These are phyloP conservation scores for Chelon labrosus DNA, from an alignment of 2,797 vertebrate species.

Conservation along the genomic window DNA sequence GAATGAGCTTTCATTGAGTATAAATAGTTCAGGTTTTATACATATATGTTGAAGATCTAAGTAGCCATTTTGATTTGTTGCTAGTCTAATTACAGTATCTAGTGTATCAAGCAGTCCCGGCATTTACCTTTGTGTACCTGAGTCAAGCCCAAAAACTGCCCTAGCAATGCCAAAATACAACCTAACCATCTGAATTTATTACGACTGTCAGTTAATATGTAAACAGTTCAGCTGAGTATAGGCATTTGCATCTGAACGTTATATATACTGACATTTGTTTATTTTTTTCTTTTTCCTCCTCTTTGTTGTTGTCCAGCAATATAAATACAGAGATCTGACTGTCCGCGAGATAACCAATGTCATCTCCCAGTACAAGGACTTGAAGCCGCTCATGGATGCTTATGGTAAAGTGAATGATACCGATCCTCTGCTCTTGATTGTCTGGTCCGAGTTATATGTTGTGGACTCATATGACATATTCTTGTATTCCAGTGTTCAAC, in stretches of 20 bases:
- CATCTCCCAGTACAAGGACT: slow-evolving; percentile 95
- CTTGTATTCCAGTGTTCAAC: slow-evolving; percentile 92
- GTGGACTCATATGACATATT: not conserved
- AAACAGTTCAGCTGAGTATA: not conserved
- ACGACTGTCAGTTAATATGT: not conserved
- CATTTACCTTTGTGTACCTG: too few relatives aligned
- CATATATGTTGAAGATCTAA: too few relatives aligned
- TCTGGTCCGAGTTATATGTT: not conserved
- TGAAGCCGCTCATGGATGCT: slow-evolving; percentile 95
- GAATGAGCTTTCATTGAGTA: too few relatives aligned
- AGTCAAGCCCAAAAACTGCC: too few relatives aligned
- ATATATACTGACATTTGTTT: not conserved
- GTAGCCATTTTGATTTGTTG: too few relatives aligned
- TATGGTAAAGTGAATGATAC: slow-evolving; percentile 86
- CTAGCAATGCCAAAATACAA: too few relatives aligned
- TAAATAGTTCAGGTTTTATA: too few relatives aligned
- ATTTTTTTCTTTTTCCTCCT: not conserved
- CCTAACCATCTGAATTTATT: too few relatives aligned
- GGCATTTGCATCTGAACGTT: not conserved
- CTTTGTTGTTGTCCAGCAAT: slow-evolving; percentile 83
- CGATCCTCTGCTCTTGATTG: not conserved
- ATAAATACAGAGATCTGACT: slow-evolving; percentile 96
- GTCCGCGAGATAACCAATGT: slow-evolving; percentile 94
- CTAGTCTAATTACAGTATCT: too few relatives aligned
- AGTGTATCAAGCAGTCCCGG: too few relatives aligned